Base-by-base conservation (phyloP, 2,797 vertebrate genomes). In the Coilia nasus region DNA sequence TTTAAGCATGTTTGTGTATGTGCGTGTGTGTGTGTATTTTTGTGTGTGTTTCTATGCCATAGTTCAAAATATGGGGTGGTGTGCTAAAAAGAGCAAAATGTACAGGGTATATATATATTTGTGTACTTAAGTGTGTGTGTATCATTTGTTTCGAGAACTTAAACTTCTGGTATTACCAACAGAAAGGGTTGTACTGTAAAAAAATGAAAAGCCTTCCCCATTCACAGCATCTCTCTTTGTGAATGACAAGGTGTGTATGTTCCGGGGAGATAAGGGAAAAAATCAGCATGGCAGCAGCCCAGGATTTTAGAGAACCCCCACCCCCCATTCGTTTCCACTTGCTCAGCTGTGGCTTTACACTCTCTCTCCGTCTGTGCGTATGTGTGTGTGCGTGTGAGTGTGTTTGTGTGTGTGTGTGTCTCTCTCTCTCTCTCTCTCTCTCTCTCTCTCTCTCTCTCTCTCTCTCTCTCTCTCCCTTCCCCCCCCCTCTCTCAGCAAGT, bases 211-310 rank as follows among this genome's bases (percentile, higher is more conserved):
- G 44, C 23, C n/a, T 56, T 21, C 7, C 19, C 71, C 47, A 35
- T 31, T 78, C 47, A n/a, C 28, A 46, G 81, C 23, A 57, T 81
- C 50, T 56, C 35, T 25, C 81, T 23, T 12, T 75, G 47, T 41
- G 78, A 81, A 46, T 44, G 56, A 64, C 35, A 46, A 84, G 67
- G 62, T 81, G 17, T 80, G 82, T 78, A n/a, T 87, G 82, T 83
- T 88, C 82, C 31, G 17, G 31, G 21, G 85, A 87, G 88, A 89
- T 89, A 87, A 89, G 83, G 82, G 44, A 35, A 17, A 28, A 62
- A 75, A 83, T 59, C 67, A 46, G 83, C 84, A 86, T 83, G 35
- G 78, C 41, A 41, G 82, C 50, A 56, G 35, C 75, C 83, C 81
- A 28, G 71, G 85, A 83, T 87, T 83, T 62, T 75, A 83, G 84